Evolutionary conservation across 30 jellyfish, hydroid and myxozoan genomes (phyloP), one percentile per base, ranked within the genome.

Genomic region (Clytia hemisphaerica): DNA sequence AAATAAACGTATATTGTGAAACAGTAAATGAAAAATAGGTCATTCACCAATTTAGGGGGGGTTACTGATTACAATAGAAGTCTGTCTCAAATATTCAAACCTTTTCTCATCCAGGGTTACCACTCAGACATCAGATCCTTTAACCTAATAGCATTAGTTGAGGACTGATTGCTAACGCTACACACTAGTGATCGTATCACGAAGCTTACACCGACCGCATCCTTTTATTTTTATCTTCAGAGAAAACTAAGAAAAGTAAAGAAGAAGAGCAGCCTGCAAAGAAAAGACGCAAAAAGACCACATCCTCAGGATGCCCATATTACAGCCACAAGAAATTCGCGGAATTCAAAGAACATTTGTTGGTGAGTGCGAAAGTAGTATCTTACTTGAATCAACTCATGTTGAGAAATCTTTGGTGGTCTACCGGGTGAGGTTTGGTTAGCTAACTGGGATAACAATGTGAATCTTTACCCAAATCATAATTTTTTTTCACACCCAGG

Each of bases 221-320:
- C 30, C 14, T 28, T 59, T 59, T 22, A 5, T 28, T 10, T 24
- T 32, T 28, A 59, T 18, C 14, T 59, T 33, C 87, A 25, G 71
- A 40, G 30, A 64, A 66, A 45, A 77, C 69, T 6, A 63, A 71
- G 34, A 69, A 66, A 22, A 51, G 63, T 34, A 38, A 67, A 18
- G 31, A 86, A 38, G 69, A 67, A 38, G 42, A 58, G 19, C 57
- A 37, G n/a, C 37, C 19, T 22, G 49, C 46, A 71, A 69, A 69
- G 28, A 47, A 29, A 69, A 49, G 47, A 24, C 46, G 49, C 46
- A 58, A 58, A 58, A 34, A 4, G 24, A 76, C 26, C 18, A 67
- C 6, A 30, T 58, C 63, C 38, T 55, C 79, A 47, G 94, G 94
- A 28, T 88, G 97, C 48, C 79, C 72, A 49, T 88, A 27, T 62